A percentile compares a stretch with the other conserved stretches of the same genome.
phyloP scores from a whole-genome alignment of 2,113 vertebrate genomes.

The Amphiprion ocellaris region DNA sequence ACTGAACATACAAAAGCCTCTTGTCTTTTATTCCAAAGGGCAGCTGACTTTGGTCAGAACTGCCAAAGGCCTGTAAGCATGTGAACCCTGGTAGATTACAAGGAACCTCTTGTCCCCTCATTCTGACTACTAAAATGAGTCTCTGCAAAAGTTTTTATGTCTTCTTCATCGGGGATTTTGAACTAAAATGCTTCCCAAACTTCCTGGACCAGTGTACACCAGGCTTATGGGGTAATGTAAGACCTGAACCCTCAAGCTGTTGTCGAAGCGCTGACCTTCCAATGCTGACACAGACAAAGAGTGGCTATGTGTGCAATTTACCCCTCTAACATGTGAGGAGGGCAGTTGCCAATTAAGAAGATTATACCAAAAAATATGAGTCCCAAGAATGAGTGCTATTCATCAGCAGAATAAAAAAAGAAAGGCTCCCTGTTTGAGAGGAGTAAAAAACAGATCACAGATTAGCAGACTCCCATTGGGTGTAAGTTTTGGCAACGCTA shows the following conservation, averaged over 20 bases:
- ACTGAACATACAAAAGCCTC: slow-evolving; percentile 46
- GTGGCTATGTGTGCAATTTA: slow-evolving; percentile 11
- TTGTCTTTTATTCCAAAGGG: slow-evolving; percentile 29
- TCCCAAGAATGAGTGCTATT: slow-evolving; percentile 29
- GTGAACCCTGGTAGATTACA: slow-evolving; percentile 41
- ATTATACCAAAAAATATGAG: slow-evolving; percentile 40
- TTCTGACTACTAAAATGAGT: slow-evolving; percentile 39
- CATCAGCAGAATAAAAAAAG: slow-evolving; percentile 26
- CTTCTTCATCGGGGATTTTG: too few species aligned
- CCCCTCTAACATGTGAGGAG: slow-evolving; percentile 10
- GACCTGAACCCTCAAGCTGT: slow-evolving; percentile 22
- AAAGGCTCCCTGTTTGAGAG: slow-evolving; percentile 22
- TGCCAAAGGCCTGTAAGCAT: slow-evolving; percentile 18
- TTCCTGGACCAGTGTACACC: slow-evolving; percentile 25
- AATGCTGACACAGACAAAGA: slow-evolving; percentile 37
- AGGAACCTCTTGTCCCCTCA: slow-evolving; percentile 56
- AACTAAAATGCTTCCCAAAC: background rate
- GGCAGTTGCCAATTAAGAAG: slow-evolving; percentile 40
- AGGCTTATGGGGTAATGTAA: slow-evolving; percentile 3
- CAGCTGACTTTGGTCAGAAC: slow-evolving; percentile 47
- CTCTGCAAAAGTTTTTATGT: slow-evolving; percentile 3
- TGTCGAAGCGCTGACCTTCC: slow-evolving; percentile 25
- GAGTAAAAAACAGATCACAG: background rate
- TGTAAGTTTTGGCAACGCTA: background rate
- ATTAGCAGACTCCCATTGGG: background rate